A percentile compares a stretch with the other conserved stretches of the same genome.
Conservation (phyloP, 2,888 invertebrate genomes). For the Hoplodrina ambigua region DNA sequence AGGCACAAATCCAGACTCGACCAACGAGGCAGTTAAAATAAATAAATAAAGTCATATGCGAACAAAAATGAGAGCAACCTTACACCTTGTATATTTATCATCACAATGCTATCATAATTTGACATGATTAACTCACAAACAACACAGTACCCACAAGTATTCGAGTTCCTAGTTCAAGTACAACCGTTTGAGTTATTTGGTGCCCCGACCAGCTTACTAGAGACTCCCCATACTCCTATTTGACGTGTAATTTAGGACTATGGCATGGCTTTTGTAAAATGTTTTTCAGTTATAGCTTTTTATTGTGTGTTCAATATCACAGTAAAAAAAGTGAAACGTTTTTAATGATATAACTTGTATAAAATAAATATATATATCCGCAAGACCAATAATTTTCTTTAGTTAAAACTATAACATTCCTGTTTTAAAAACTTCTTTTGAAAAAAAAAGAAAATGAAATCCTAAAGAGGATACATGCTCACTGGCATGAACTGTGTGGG, state of each 20-base stretch:
- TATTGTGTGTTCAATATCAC: too few relatives aligned
- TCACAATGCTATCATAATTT: conserved; percentile 16
- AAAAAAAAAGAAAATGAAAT: too few relatives aligned
- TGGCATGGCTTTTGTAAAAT: neutral
- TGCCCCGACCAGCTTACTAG: conserved; percentile 41
- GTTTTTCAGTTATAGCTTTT: neutral
- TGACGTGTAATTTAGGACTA: conserved; percentile 2
- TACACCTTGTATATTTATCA: conserved; percentile 1
- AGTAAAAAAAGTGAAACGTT: too few relatives aligned
- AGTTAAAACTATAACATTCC: too few relatives aligned
- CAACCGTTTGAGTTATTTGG: conserved; percentile 48
- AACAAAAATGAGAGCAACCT: neutral
- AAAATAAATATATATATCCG: too few relatives aligned
- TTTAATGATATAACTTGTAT: too few relatives aligned
- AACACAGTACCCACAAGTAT: conserved; percentile 29
- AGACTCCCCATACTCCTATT: conserved; percentile 14
- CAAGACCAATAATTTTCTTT: too few relatives aligned
- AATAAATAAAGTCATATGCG: too few relatives aligned
- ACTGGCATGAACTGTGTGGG: neutral
- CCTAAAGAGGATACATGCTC: too few relatives aligned
- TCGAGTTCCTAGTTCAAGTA: conserved; percentile 36
- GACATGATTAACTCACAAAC: conserved; percentile 38
- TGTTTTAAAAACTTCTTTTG: too few relatives aligned
- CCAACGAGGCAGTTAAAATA: too few relatives aligned
- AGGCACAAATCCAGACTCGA: too few relatives aligned